These are phyloP conservation scores for Argyrosomus regius DNA, from an alignment of 2,797 vertebrate genomes.

Conservation along the genomic window DNA sequence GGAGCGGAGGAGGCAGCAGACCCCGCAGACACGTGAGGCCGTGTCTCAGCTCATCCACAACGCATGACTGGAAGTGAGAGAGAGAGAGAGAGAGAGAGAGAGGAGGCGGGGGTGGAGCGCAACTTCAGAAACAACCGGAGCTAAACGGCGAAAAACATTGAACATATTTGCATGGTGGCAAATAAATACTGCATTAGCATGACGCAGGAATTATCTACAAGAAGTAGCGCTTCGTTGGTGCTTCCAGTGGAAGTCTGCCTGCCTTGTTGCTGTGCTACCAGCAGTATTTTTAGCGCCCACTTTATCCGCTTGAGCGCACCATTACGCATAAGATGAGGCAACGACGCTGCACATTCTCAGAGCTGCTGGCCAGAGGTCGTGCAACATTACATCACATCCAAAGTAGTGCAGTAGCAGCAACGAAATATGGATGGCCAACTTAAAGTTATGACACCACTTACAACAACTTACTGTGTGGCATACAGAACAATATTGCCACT, in stretches of 20 bases:
- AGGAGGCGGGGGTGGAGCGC: neutral
- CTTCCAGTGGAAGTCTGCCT: slow-evolving; percentile 10
- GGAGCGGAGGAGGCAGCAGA: slow-evolving; percentile 83
- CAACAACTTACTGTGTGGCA: neutral
- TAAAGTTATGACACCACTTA: neutral
- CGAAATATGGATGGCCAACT: neutral
- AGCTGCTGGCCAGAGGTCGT: slow-evolving; percentile 49
- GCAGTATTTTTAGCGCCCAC: slow-evolving; percentile 75
- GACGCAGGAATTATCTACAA: slow-evolving; percentile 30
- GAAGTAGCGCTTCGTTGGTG: neutral
- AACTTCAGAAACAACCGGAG: slow-evolving; percentile 21
- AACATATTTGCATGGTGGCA: neutral
- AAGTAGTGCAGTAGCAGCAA: slow-evolving; percentile 1
- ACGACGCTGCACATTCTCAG: slow-evolving; percentile 51
- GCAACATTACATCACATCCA: slow-evolving; percentile 66
- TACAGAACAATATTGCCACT: neutral
- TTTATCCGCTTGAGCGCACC: slow-evolving; percentile 64
- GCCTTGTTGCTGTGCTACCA: slow-evolving; percentile 71
- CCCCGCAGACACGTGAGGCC: slow-evolving; percentile 85
- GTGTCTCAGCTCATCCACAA: slow-evolving; percentile 79
- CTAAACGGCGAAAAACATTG: slow-evolving; percentile 20
- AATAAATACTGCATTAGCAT: slow-evolving; percentile 33
- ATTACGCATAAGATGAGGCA: slow-evolving; percentile 60
- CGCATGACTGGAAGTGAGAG: slow-evolving; percentile 74
- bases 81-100: slow-evolving; percentile 13